Evolutionary conservation across 1,140 invertebrate genomes (phyloP).

Genomic region (Physella acuta): DNA sequence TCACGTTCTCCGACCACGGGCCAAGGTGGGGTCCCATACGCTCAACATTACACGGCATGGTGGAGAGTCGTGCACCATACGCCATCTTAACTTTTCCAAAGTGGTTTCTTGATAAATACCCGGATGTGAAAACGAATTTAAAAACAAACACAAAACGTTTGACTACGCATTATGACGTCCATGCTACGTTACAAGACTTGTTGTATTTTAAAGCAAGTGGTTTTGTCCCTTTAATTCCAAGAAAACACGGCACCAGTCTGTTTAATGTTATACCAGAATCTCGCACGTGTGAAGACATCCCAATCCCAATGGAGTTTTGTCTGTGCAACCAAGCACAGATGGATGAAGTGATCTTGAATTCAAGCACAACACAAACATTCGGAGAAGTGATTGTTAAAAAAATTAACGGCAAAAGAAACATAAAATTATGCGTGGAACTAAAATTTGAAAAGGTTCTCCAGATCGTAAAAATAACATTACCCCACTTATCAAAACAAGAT

Average conservation of each 20-base stretch:
- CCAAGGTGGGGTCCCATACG: conserved; percentile 6
- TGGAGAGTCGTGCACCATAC: conserved; percentile 4
- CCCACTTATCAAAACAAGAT: too few relatives aligned
- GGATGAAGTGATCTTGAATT: too few relatives aligned
- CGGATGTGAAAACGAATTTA: background rate
- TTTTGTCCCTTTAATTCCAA: background rate
- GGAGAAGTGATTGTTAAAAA: too few relatives aligned
- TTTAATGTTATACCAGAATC: conserved; percentile 4
- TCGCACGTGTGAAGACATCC: conserved; percentile 1
- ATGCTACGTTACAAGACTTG: background rate
- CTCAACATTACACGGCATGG: background rate
- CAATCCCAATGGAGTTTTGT: conserved; percentile 7
- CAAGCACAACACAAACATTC: too few relatives aligned
- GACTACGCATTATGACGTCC: conserved; percentile 9
- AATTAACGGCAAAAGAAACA: too few relatives aligned
- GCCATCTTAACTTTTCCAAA: conserved; percentile 2
- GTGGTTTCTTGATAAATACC: conserved; percentile 15
- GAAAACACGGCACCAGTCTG: conserved; percentile 7
- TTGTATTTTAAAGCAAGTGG: conserved; percentile 6
- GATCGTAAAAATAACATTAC: too few relatives aligned
- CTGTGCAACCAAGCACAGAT: too few relatives aligned
- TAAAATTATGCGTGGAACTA: too few relatives aligned
- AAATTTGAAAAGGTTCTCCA: too few relatives aligned
- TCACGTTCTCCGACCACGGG: conserved; percentile 12
- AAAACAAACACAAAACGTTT: conserved; percentile 8